phyloP scores from a whole-genome alignment of 1,140 invertebrate genomes.

The Probaryconus sp. region DNA sequence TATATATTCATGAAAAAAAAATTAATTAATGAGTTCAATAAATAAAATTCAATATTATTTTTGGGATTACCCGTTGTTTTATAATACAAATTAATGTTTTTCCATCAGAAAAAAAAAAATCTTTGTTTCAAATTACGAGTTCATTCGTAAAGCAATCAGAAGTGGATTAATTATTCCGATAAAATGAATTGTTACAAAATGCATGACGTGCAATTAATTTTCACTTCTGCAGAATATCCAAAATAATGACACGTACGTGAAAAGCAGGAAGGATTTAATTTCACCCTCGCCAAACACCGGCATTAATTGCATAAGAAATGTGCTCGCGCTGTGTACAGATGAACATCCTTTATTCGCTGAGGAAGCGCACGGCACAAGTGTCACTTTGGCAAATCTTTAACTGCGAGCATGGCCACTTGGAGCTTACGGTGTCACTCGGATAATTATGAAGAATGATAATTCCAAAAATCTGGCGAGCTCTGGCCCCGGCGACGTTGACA shows the following conservation, averaged over 20 bases:
- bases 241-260: background rate
- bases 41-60: too few species aligned
- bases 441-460: constrained; percentile 68
- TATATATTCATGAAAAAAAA: too few species aligned
- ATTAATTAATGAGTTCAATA: too few species aligned
- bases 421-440: constrained; percentile 33
- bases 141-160: too few species aligned
- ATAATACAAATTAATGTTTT: too few species aligned
- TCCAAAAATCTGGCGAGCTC: constrained; percentile 22
- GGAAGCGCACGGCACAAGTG: constrained; percentile 10
- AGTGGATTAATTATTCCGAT: too few species aligned
- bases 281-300: background rate
- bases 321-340: background rate
- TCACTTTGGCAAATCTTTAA: constrained; percentile 35
- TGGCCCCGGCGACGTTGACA: constrained; percentile 14
- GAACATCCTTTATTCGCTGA: constrained; percentile 18
- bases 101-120: too few species aligned
- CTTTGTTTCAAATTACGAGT: too few species aligned
- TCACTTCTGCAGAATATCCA: too few species aligned
- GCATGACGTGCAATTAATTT: too few species aligned
- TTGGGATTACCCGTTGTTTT: too few species aligned
- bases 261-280: background rate
- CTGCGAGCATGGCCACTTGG: constrained; percentile 22
- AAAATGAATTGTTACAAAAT: too few species aligned
- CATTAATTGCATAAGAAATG: constrained; percentile 16